Conservation (phyloP, 2,797 vertebrate genomes). For the Rhinoraja longicauda region DNA sequence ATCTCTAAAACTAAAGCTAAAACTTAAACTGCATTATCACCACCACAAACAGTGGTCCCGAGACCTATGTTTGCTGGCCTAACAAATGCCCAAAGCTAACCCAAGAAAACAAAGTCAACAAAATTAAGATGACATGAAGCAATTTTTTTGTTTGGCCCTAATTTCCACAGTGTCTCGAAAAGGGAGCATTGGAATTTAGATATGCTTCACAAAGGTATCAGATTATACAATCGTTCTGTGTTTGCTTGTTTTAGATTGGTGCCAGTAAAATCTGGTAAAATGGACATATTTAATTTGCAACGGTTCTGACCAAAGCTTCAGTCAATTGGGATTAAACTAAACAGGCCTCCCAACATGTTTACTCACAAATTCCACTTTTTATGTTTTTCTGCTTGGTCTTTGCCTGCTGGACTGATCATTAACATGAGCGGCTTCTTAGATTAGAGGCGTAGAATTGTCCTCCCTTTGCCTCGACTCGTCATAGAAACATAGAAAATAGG, state of each 20-base stretch:
- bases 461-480: no score
- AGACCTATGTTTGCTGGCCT: background rate
- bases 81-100: background rate
- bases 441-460: no score
- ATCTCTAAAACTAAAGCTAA: no score
- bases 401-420: slow-evolving; percentile 17
- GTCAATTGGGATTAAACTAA: slow-evolving; percentile 26
- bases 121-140: slow-evolving; percentile 11
- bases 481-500: no score
- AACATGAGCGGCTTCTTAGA: no score
- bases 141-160: background rate
- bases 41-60: slow-evolving; percentile 11
- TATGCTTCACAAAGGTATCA: slow-evolving; percentile 8
- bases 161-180: background rate
- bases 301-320: background rate
- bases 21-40: background rate
- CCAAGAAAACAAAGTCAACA: slow-evolving; percentile 6
- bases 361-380: background rate
- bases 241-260: slow-evolving; percentile 25
- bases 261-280: slow-evolving; percentile 30
- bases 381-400: background rate
- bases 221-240: background rate
- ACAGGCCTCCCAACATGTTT: slow-evolving; percentile 9
- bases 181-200: background rate
- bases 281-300: background rate